A percentile compares a stretch with the other conserved stretches of the same genome.
phyloP scores from a whole-genome alignment of 2,113 vertebrate species.

The Psittacula cyanocephala region DNA sequence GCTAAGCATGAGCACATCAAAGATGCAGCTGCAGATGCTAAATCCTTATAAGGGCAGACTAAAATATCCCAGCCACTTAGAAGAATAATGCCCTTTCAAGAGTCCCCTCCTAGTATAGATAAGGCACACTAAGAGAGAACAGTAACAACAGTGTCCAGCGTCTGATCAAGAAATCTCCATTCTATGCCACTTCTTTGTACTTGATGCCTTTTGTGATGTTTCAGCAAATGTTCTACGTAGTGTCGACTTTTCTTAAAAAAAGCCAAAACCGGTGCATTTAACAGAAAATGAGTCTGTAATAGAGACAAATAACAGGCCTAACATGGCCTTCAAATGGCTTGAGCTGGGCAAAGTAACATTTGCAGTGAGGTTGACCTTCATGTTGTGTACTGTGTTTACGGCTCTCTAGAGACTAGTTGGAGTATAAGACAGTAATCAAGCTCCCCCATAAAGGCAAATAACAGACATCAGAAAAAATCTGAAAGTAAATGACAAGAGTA shows the following conservation, averaged over 20 bases:
- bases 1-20: constrained; percentile 33
- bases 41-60: neutral
- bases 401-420: neutral
- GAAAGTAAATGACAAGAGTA: neutral
- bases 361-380: neutral
- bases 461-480: neutral
- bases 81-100: neutral
- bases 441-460: neutral
- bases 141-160: neutral
- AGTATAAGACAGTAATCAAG: neutral
- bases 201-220: neutral
- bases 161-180: neutral
- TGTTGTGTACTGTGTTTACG: neutral
- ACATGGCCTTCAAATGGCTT: neutral
- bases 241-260: neutral
- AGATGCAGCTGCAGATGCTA: constrained; percentile 30
- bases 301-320: neutral
- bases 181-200: neutral
- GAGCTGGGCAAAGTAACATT: neutral
- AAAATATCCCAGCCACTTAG: neutral
- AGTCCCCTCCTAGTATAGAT: neutral
- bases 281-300: neutral
- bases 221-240: neutral
- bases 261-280: neutral
- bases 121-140: neutral